These are phyloP conservation scores for Anthrax anthrax DNA, from an alignment of 2,888 invertebrate species.

Conservation along the genomic window DNA sequence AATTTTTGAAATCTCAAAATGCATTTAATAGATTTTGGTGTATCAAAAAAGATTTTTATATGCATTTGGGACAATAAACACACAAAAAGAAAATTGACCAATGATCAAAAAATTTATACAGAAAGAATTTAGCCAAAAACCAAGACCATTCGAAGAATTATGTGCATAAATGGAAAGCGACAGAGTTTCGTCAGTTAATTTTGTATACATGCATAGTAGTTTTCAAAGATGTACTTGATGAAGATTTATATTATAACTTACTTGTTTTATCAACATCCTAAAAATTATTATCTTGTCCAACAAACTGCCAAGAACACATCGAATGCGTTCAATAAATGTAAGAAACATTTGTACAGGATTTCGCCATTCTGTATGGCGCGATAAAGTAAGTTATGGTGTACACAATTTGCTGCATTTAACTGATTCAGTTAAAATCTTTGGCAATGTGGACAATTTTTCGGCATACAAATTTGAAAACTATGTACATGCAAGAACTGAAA, in stretches of 20 bases:
- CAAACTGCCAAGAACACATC: neutral
- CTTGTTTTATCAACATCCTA: neutral
- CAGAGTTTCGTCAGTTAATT: no score
- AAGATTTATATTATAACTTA: no score
- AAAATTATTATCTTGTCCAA: neutral
- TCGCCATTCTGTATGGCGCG: neutral
- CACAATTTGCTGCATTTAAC: neutral
- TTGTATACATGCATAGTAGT: no score
- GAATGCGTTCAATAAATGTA: neutral
- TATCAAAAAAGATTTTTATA: conserved; percentile 4
- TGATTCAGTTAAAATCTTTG: neutral
- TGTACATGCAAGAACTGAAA: neutral
- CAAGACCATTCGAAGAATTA: neutral
- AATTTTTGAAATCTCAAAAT: no score
- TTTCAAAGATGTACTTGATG: no score
- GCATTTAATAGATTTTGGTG: conserved; percentile 10
- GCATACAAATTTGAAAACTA: conserved; percentile 2
- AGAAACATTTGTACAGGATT: neutral
- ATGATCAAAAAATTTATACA: neutral
- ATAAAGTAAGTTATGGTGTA: neutral
- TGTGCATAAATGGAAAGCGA: no score
- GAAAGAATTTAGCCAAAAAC: no score
- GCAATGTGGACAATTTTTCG: conserved; percentile 3
- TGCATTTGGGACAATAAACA: neutral
- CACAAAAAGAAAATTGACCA: neutral